These are phyloP conservation scores for Pogoniulus pusillus DNA, from an alignment of 2,797 vertebrate species.

Conservation along the genomic window DNA sequence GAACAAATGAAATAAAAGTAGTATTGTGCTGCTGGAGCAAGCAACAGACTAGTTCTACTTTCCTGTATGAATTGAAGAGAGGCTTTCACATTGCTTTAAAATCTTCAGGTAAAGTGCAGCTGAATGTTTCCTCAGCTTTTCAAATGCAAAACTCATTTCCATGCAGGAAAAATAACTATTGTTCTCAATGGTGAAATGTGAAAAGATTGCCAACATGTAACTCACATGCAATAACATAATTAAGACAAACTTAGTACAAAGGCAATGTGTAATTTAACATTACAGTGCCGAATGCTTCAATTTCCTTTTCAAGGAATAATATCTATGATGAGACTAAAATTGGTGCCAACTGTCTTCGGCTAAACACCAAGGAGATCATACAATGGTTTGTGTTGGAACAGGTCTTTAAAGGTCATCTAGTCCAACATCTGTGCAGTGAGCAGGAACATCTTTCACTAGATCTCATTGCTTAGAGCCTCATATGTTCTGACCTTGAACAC, in stretches of 20 bases:
- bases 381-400: neutral
- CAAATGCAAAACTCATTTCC: neutral
- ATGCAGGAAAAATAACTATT: neutral
- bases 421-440: too few relatives aligned
- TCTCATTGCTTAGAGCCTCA: too few relatives aligned
- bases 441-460: too few relatives aligned
- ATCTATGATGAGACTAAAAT: neutral
- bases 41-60: neutral
- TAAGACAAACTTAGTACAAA: neutral
- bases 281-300: neutral
- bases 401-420: too few relatives aligned
- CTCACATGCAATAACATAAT: neutral
- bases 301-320: neutral
- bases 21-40: neutral
- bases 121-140: neutral
- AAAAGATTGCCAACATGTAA: neutral
- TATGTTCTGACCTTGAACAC: too few relatives aligned
- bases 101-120: neutral
- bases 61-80: neutral
- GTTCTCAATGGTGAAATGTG: neutral
- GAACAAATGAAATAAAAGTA: neutral
- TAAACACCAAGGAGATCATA: neutral
- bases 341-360: neutral
- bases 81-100: neutral
- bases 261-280: neutral